Conservation (phyloP, 2,797 vertebrate genomes). For the Pteropus rufus region DNA sequence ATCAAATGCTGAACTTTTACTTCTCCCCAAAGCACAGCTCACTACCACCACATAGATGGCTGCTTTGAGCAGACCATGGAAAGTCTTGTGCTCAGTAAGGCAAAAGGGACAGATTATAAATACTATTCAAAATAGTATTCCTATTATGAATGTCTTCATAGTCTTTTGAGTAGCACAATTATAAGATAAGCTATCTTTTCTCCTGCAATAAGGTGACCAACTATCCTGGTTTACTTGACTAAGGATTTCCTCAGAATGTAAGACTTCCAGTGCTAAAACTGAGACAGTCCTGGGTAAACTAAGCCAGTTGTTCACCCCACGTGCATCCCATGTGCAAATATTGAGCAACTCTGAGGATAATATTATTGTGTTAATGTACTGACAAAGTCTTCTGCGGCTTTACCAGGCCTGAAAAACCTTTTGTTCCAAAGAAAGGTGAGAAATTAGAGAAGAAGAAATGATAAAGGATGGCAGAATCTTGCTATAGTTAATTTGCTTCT, state of each 20-base stretch:
- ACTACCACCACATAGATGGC: not conserved
- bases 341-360: not conserved
- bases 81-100: not conserved
- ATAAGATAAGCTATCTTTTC: not conserved
- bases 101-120: not conserved
- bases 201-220: not conserved
- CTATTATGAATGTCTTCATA: not conserved
- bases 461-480: not conserved
- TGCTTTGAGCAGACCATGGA: not conserved
- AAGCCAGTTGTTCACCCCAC: not conserved
- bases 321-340: not conserved
- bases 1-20: not conserved
- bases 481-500: not conserved
- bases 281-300: not conserved
- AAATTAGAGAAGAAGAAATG: not conserved
- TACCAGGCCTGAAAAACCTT: not conserved
- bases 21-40: not conserved
- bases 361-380: not conserved
- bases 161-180: not conserved
- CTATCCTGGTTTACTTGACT: not conserved
- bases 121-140: not conserved
- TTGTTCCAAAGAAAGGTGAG: not conserved
- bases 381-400: not conserved
- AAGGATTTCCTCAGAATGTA: not conserved
- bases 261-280: not conserved